Evolutionary conservation across 1,140 invertebrate genomes (phyloP).

Genomic region (Meloidogyne chitwoodi): DNA sequence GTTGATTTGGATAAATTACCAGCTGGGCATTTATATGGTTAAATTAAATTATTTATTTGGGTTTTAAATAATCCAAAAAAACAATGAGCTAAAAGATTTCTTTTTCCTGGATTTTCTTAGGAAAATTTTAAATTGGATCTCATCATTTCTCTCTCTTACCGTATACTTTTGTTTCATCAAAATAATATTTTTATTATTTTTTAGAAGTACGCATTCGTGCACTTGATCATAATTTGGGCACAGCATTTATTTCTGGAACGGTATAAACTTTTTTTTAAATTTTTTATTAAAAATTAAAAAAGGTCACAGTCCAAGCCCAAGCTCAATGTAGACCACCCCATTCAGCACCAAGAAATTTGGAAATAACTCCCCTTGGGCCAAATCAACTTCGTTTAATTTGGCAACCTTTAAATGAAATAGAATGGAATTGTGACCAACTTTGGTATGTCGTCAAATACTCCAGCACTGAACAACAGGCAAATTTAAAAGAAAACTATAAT

Average conservation of each 20-base stretch:
- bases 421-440: conserved; percentile 59
- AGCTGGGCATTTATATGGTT: conserved; percentile 45
- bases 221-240: conserved; percentile 50
- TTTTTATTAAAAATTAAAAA: background rate
- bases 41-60: too few relatives aligned
- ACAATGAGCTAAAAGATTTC: too few relatives aligned
- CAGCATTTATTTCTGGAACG: conserved; percentile 51
- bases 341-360: conserved; percentile 48
- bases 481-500: background rate
- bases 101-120: too few relatives aligned
- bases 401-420: conserved; percentile 47
- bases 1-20: conserved; percentile 54
- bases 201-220: conserved; percentile 53
- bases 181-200: background rate
- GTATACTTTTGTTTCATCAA: too few relatives aligned
- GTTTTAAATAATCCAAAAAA: too few relatives aligned
- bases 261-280: background rate
- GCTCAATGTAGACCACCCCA: conserved; percentile 37
- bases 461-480: conserved; percentile 47
- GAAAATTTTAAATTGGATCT: too few relatives aligned
- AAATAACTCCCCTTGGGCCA: conserved; percentile 52
- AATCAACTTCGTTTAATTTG: conserved; percentile 56
- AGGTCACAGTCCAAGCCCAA: conserved; percentile 20
- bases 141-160: too few relatives aligned
- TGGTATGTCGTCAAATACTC: conserved; percentile 60